Base-by-base conservation (phyloP, 2,888 invertebrate genomes). In the Epinotia bilunana region DNA sequence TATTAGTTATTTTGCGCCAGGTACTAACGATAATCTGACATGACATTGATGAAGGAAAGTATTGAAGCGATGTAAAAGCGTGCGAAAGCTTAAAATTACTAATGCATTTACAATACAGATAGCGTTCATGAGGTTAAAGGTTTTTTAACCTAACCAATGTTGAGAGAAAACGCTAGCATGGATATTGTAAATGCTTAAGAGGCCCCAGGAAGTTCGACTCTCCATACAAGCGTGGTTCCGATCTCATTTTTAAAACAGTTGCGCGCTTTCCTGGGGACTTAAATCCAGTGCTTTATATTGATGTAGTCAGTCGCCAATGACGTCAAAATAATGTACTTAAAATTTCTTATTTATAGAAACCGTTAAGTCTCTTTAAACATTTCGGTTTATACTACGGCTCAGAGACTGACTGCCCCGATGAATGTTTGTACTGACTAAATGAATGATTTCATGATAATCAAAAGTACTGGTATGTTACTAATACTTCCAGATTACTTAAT, bases 21-120 rank as follows among this genome's bases (percentile, higher is more conserved):
- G 39, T 39, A 39, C 7, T 39, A 39, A 9, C 53, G 53, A 53
- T n/a, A 53, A 23, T 49, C 3, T 33, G 49, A 68, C 20, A 43
- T 6, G 57, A 11, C 65, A 43, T 23, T 61, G 55, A 61, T 23
- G 64, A 46, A 68, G 58, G 20, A 46, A 16, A 79, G 76, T 74
- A 78, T 79, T 72, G 67, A 87, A 86, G 88, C 90, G 71, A 85
- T 84, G 84, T 85, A 78, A 76, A 90, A 90, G 90, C 91, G 90
- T 90, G 91, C 88, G 77, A 39, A 87, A 90, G 90, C 91, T 64
- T 78, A 46, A 46, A n/a, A 46, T 46, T 33, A 69, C 12, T 46
- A n/a, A 60, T 46, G 46, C n/a, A 60, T 43, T 43, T 20, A 62
- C 61, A 43, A 12, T 39, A 62, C 62, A 62, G 39, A 39, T 23